These are phyloP conservation scores for Agrochola lychnidis DNA, from an alignment of 2,888 invertebrate genomes.

Conservation along the genomic window DNA sequence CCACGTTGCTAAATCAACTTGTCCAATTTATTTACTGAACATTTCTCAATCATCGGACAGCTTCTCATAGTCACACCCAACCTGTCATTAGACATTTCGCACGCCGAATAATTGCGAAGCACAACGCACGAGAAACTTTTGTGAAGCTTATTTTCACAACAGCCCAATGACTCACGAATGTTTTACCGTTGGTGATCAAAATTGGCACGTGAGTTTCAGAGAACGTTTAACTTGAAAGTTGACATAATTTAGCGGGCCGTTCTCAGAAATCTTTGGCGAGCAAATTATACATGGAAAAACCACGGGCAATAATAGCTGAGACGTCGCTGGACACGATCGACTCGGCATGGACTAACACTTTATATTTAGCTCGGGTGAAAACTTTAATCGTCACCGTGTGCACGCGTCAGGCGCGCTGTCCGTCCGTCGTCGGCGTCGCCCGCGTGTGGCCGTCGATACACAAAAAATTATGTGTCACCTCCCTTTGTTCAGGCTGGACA, in stretches of 20 bases:
- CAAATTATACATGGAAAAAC: constrained; percentile 70
- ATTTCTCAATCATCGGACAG: constrained; percentile 42
- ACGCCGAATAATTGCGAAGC: constrained; percentile 55
- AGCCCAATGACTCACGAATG: constrained; percentile 65
- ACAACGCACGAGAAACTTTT: constrained; percentile 56
- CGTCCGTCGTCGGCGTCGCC: constrained; percentile 83
- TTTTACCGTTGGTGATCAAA: constrained; percentile 65
- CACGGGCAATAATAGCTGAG: constrained; percentile 61
- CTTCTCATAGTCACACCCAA: constrained; percentile 52
- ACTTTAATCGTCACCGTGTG: constrained; percentile 87
- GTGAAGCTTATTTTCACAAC: constrained; percentile 66
- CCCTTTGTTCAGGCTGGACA: constrained; percentile 90
- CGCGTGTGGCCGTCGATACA: constrained; percentile 89
- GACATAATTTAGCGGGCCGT: constrained; percentile 62
- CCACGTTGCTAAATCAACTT: constrained; percentile 43
- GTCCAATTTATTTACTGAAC: constrained; percentile 47
- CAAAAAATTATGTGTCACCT: constrained; percentile 89
- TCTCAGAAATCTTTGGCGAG: constrained; percentile 64
- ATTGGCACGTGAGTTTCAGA: constrained; percentile 69
- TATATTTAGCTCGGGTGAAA: constrained; percentile 89
- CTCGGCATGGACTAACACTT: constrained; percentile 73
- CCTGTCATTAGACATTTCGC: constrained; percentile 57
- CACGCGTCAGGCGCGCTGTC: constrained; percentile 83
- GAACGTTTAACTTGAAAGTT: constrained; percentile 69
- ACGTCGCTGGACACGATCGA: constrained; percentile 70